phyloP scores from a whole-genome alignment of 1,140 invertebrate species.

The Onthophagus taurus region DNA sequence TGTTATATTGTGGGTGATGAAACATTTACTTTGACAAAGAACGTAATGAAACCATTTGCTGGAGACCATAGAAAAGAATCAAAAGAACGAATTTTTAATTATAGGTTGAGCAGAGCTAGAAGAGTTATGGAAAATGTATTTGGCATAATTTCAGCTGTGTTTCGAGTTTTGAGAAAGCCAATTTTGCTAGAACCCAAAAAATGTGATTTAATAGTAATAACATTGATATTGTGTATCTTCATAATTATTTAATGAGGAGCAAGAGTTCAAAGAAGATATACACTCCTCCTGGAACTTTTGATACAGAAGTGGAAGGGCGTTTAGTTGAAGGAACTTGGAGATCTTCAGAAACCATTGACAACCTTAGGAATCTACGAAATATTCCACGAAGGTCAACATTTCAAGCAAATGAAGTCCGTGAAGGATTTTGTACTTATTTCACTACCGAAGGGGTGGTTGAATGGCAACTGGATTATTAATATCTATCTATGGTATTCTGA shows the following conservation, averaged over 20 bases:
- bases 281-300: slow-evolving; percentile 11
- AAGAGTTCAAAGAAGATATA: no score
- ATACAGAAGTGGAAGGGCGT: slow-evolving; percentile 9
- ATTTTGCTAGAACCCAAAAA: slow-evolving; percentile 29
- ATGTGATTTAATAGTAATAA: slow-evolving; percentile 24
- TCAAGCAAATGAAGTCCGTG: slow-evolving; percentile 10
- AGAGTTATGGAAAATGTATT: slow-evolving; percentile 44
- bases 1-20: slow-evolving; percentile 23
- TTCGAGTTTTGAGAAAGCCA: slow-evolving; percentile 36
- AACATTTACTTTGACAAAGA: slow-evolving; percentile 35
- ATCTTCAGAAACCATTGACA: slow-evolving; percentile 2
- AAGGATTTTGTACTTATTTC: slow-evolving; percentile 11
- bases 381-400: slow-evolving; percentile 7
- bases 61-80: slow-evolving; percentile 28
- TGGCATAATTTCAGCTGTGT: slow-evolving; percentile 40
- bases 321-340: slow-evolving; percentile 9
- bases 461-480: no score
- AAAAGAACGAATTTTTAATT: slow-evolving; percentile 35
- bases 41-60: slow-evolving; percentile 41
- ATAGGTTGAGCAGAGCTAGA: slow-evolving; percentile 33
- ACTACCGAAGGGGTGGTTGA: no score
- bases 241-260: slow-evolving; percentile 16
- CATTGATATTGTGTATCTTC: slow-evolving; percentile 14
- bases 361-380: slow-evolving; percentile 10
- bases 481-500: no score